Evolutionary conservation across 2,113 vertebrate species (phyloP), one percentile per base, ranked within the genome.

Genomic region (Myiozetetes cayanensis): DNA sequence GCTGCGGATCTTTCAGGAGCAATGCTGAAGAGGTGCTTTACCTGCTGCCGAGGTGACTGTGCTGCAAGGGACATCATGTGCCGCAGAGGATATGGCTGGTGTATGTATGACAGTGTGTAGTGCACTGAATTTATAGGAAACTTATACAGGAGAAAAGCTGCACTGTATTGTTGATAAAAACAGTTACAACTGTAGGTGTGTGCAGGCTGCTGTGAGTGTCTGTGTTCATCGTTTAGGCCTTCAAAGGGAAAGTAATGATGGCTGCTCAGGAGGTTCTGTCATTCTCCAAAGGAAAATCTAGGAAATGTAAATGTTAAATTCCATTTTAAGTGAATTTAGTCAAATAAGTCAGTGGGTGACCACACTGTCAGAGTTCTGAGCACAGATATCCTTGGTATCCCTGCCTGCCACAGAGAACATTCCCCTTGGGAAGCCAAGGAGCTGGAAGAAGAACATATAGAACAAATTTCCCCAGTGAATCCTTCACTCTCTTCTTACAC

Each of bases 361-460:
- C 2, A 3, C 39, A 17, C 0, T 41, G 31, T 28, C 50, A 77
- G 47, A 16, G 23, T 43, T 76, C 33, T 10, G 31, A 87, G 52
- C 39, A 30, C 55, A 46, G 49, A 22, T 55, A 35, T 8, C 27
- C 56, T 80, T 35, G 23, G 35, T 46, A n/a, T 8, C 43, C 4
- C 65, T 9, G 28, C 46, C 22, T 22, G 30, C 13, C 4, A 0
- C 27, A 33, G 58, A 39, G 39, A 43, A 20, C 8, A 4, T 31
- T 62, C 35, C 21, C 68, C 21, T 39, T 30, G 17, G 5, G 4
- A 52, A 83, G 49, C 19, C 35, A n/a, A 23, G 59, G 43, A 83
- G 28, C 22, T 71, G 30, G 55, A 47, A 65, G 41, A 72, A 43
- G 31, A 74, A 37, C 0, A 0, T 2, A 7, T 2, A 24, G 49